Conservation (phyloP, 2,113 vertebrate genomes). For the Melanerpes aurifrons region DNA sequence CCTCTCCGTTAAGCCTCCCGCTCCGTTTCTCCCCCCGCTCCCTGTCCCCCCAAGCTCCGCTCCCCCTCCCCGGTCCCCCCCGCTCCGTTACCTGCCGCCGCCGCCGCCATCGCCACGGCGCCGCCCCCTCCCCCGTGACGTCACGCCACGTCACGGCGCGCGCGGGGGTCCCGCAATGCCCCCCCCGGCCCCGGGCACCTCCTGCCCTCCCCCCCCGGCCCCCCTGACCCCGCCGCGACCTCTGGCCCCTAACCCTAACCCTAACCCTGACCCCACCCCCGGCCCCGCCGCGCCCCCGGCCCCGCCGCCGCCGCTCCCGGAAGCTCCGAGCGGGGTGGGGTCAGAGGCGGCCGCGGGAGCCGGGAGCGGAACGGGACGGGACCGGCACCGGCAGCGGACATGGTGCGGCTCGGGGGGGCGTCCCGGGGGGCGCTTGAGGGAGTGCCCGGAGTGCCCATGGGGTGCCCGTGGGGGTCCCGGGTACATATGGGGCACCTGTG, state of each 20-base stretch:
- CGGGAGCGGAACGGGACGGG: not conserved
- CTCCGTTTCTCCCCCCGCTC: too few species aligned
- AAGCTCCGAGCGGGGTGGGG: not conserved
- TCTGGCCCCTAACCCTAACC: too few species aligned
- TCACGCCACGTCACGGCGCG: not conserved
- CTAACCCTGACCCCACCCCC: not conserved
- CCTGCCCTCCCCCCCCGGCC: not conserved
- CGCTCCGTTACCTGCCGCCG: too few species aligned
- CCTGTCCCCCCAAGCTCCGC: too few species aligned
- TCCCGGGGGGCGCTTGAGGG: not conserved
- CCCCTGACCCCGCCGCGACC: not conserved
- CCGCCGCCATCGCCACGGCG: too few species aligned
- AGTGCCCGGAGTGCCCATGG: too few species aligned
- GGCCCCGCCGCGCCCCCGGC: not conserved
- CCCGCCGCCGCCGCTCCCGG: not conserved
- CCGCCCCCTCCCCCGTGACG: too few species aligned
- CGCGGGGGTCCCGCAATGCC: not conserved
- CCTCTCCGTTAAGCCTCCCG: too few species aligned
- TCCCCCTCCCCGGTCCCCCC: too few species aligned
- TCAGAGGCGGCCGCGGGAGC: not conserved
- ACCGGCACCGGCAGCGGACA: not conserved
- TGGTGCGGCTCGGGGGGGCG: not conserved
- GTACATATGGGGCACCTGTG: not conserved
- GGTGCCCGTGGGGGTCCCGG: too few species aligned
- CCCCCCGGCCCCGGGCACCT: not conserved